Evolutionary conservation across 53 echinoderm and acorn worm genomes (phyloP), one percentile per base, ranked within the genome.

Genomic region (Paelopatides confundens): DNA sequence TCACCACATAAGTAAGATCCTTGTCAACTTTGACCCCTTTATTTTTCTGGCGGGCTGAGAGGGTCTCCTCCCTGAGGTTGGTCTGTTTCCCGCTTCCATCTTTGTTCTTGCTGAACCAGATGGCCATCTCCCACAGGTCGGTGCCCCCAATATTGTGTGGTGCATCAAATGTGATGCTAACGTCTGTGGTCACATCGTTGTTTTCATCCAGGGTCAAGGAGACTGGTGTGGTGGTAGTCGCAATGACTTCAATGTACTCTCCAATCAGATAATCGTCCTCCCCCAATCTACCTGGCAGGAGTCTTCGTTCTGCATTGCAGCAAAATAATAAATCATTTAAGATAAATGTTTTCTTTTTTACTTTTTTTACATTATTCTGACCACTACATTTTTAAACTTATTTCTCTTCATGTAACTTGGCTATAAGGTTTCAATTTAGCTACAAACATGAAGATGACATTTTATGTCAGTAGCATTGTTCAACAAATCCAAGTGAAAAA

Each of bases 121-220:
- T 66, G 29, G 76, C 62, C 40, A 93, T 49, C 37, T 65, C 63
- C 93, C 93, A 93, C 15, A 93, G 85, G 77, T 93, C 87, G 38
- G 87, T 76, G 17, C 93, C 93, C 31, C 77, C 35, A 3, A 88
- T 63, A 26, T 67, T 76, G 31, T 54, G 10, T 52, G 81, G 51
- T 4, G 74, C 39, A 9, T 74, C 74, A 39, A 74, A 74, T 40
- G 38, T 39, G 17, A 81, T 10, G 58, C 52, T 53, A 30, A 81
- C 81, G 52, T 81, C 81, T 7, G 81, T 81, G 51, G 81, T 81
- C 14, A 81, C 74, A 14, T 74, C 74, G 17, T 74, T 74, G 14
- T 74, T 39, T 28, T 74, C 74, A 39, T 74, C 34, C 33, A 74
- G 40, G 40, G 8, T 39, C 74, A 74, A 24, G 74, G 74, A 39